Evolutionary conservation across 2,797 vertebrate genomes (phyloP).

Genomic region (Prionace glauca): DNA sequence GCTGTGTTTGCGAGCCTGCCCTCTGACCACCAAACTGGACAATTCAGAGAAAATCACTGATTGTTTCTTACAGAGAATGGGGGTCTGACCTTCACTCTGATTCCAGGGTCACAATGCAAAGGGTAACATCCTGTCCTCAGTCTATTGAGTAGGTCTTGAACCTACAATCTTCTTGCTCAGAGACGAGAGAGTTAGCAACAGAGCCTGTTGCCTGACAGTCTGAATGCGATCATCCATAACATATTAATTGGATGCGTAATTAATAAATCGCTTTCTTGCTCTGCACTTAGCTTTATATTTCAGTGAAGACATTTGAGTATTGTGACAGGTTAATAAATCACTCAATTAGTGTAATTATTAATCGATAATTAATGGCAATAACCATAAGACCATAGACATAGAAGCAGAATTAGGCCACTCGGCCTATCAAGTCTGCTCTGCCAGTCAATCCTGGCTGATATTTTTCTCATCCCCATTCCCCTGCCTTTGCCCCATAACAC

Average conservation of each 20-base stretch:
- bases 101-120: too few species aligned
- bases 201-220: not conserved
- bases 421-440: too few species aligned
- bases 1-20: too few species aligned
- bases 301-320: not conserved
- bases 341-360: not conserved
- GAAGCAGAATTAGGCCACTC: too few species aligned
- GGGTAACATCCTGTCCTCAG: not conserved
- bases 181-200: not conserved
- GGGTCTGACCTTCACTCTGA: too few species aligned
- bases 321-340: not conserved
- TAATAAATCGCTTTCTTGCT: not conserved
- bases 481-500: too few species aligned
- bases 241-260: not conserved
- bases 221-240: not conserved
- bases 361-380: not conserved
- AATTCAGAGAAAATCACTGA: too few species aligned
- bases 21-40: too few species aligned
- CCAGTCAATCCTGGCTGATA: too few species aligned
- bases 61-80: too few species aligned
- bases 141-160: not conserved
- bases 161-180: not conserved
- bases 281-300: not conserved
- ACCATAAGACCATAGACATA: too few species aligned
- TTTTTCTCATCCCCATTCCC: too few species aligned